Base-by-base conservation (phyloP, 2,113 vertebrate species). In the Cyanistes caeruleus region DNA sequence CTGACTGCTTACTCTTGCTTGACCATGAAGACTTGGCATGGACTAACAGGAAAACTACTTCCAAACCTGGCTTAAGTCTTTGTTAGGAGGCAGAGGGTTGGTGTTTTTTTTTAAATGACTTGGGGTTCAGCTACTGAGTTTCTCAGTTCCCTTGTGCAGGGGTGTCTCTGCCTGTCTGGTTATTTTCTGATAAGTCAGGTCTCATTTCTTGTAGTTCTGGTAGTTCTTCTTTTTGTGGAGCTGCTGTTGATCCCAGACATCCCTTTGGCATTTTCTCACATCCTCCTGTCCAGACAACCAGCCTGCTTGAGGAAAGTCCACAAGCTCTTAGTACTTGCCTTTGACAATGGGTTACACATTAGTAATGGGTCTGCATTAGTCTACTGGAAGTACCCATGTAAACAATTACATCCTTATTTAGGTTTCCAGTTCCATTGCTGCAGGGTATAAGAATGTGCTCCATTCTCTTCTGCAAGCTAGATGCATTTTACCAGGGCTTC, bases 61-160 rank as follows among this genome's bases (percentile, higher is more conserved):
- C 28, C 28, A 72, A 41, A 39, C 11, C 20, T 49, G 7, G 17
- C 16, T 86, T 76, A 73, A 44, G 77, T 65, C 43, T 94, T 3
- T 9, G 22, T 67, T 80, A 63, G 43, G 21, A 88, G 10, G 7
- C 13, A 58, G 23, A 73, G 16, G 16, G 23, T 56, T 65, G 5
- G 1, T 44, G 3, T 1, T 0, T 63, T n/a, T 4, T 3, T 44
- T 65, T 59, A 41, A 46, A 63, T 56, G 2, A 25, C 12, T 2
- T 30, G 13, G 31, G 7, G 9, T 15, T 81, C 20, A 30, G 17
- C 31, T 37, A 41, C 37, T 17, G 35, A 60, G 21, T 82, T 91
- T 87, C 62, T 83, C 78, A 58, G 49, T 83, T 94, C 55, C 49
- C 10, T 70, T 77, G 18, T 49, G 11, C 37, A 58, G 28, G 25